A percentile compares a stretch with the other conserved stretches of the same genome.
Evolutionary conservation across 2,888 invertebrate species (phyloP).

Genomic region (Cotesia congregata): DNA sequence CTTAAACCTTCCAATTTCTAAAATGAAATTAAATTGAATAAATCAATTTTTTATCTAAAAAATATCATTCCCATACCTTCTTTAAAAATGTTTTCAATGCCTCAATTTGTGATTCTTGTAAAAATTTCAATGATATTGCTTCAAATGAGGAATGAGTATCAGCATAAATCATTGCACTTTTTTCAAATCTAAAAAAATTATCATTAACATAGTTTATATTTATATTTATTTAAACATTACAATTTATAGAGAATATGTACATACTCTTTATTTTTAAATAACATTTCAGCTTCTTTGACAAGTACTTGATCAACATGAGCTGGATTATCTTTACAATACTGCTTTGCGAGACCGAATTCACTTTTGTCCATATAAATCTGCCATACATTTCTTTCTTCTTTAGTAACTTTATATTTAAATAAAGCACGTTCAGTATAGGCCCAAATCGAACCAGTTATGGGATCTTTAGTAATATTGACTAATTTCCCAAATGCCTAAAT

Average conservation of each 20-base stretch:
- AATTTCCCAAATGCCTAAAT: slow-evolving; percentile 80
- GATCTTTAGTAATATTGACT: slow-evolving; percentile 85
- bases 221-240: background rate
- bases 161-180: slow-evolving; percentile 90
- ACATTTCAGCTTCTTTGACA: slow-evolving; percentile 88
- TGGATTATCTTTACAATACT: slow-evolving; percentile 85
- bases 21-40: slow-evolving; percentile 29
- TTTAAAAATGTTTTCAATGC: slow-evolving; percentile 91
- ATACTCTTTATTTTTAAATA: slow-evolving; percentile 82
- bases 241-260: slow-evolving; percentile 47
- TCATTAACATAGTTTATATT: slow-evolving; percentile 7
- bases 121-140: slow-evolving; percentile 92
- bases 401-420: slow-evolving; percentile 86
- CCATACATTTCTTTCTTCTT: slow-evolving; percentile 91
- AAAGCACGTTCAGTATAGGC: slow-evolving; percentile 87
- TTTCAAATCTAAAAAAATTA: slow-evolving; percentile 74
- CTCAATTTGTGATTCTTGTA: slow-evolving; percentile 84
- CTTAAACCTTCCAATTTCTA: slow-evolving; percentile 82
- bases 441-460: slow-evolving; percentile 85
- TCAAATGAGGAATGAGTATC: slow-evolving; percentile 94
- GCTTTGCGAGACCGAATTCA: slow-evolving; percentile 89
- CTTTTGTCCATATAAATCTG: slow-evolving; percentile 87
- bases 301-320: slow-evolving; percentile 87
- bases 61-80: slow-evolving; percentile 69
- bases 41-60: background rate